Conservation (phyloP, 2,888 invertebrate genomes). For the Congeria kusceri region DNA sequence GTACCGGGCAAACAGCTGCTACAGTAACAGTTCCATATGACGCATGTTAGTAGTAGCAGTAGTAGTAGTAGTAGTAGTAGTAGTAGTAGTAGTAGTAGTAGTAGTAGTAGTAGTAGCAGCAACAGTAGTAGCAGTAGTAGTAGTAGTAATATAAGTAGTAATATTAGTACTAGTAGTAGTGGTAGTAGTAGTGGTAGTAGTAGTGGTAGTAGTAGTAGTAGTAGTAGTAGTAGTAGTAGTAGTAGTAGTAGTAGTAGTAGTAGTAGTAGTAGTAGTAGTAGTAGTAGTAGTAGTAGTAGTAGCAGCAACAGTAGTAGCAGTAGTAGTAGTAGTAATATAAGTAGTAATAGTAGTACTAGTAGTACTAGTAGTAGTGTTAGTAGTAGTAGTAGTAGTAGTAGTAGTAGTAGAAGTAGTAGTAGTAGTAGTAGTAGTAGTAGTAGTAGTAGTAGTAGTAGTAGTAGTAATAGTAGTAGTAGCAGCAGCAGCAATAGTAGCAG, state of each 20-base stretch:
- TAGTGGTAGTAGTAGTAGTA: constrained; percentile 35
- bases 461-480: no score
- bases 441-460: no score
- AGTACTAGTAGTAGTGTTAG: no score
- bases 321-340: constrained; percentile 24
- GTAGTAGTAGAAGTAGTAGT: constrained; percentile 19
- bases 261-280: constrained; percentile 37
- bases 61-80: no score
- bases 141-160: constrained; percentile 27
- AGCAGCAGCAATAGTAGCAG: no score
- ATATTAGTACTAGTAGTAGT: no score
- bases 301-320: neutral
- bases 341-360: no score
- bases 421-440: constrained; percentile 31
- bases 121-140: constrained; percentile 27
- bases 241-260: constrained; percentile 27
- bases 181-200: constrained; percentile 7
- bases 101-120: constrained; percentile 14
- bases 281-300: constrained; percentile 33
- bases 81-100: no score
- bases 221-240: constrained; percentile 29
- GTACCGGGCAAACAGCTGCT: no score
- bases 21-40: no score
- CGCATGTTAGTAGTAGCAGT: no score
- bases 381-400: no score